Conservation (phyloP, 2,113 vertebrate genomes). For the Entelurus aequoreus region DNA sequence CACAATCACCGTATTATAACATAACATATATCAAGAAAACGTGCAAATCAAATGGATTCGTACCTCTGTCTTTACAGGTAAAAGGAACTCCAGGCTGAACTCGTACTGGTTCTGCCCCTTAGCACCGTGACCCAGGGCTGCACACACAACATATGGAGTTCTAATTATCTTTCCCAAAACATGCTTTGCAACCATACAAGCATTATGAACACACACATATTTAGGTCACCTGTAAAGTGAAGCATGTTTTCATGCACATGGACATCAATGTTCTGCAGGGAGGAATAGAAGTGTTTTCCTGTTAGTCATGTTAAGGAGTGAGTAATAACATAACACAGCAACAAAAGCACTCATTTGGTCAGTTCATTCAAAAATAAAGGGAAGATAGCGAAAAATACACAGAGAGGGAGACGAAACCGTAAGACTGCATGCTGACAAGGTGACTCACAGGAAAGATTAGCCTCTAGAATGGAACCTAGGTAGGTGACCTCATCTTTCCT, state of each 20-base stretch:
- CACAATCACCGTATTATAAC: neutral
- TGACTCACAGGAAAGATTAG: too few relatives aligned
- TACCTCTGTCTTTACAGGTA: slow-evolving; percentile 84
- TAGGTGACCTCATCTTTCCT: too few relatives aligned
- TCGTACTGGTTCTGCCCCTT: slow-evolving; percentile 91
- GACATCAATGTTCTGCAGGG: slow-evolving; percentile 78
- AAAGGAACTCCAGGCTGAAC: slow-evolving; percentile 86
- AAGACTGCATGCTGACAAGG: too few relatives aligned
- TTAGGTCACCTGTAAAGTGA: slow-evolving; percentile 79
- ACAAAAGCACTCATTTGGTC: too few relatives aligned
- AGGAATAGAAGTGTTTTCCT: neutral
- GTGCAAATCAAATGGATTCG: neutral
- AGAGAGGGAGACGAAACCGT: too few relatives aligned
- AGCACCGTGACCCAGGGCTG: slow-evolving; percentile 88
- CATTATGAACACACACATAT: neutral
- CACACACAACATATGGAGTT: slow-evolving; percentile 26
- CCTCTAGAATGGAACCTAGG: too few relatives aligned
- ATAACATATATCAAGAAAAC: neutral
- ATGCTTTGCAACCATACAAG: neutral
- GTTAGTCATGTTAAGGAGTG: neutral
- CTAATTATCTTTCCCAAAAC: neutral
- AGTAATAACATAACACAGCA: too few relatives aligned
- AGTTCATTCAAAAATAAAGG: too few relatives aligned
- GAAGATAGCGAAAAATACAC: too few relatives aligned
- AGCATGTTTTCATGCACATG: slow-evolving; percentile 80